A percentile compares a stretch with the other conserved stretches of the same genome.
These are phyloP conservation scores for Melipona bicolor DNA, from an alignment of 2,888 invertebrate genomes.

Conservation along the genomic window DNA sequence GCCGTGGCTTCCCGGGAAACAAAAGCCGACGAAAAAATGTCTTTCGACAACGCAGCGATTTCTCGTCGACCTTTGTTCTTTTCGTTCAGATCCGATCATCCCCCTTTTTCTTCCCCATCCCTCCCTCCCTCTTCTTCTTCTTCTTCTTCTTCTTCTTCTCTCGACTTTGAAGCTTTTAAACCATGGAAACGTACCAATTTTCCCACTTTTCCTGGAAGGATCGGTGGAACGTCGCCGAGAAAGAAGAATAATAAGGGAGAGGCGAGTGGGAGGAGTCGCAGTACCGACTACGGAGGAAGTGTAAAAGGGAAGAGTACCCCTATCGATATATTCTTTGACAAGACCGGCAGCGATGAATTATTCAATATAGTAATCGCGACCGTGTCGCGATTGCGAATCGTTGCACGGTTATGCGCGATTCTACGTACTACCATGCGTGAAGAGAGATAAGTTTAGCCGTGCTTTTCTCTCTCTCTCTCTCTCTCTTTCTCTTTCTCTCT, in stretches of 20 bases:
- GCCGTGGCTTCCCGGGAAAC: conserved; percentile 48
- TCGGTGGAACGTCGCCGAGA: background rate
- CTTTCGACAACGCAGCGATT: conserved; percentile 57
- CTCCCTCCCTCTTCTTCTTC: too few species aligned
- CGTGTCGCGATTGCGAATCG: conserved; percentile 81
- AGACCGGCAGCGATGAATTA: conserved; percentile 82
- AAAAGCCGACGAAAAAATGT: conserved; percentile 43
- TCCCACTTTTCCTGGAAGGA: conserved; percentile 32
- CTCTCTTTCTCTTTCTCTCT: conserved; percentile 19
- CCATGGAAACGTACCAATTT: conserved; percentile 54
- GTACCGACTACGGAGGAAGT: conserved; percentile 54
- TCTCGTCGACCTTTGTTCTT: conserved; percentile 49
- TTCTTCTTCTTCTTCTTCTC: background rate
- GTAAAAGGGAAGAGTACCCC: conserved; percentile 57
- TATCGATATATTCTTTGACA: conserved; percentile 79
- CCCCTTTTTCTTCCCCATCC: background rate
- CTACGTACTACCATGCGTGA: conserved; percentile 43
- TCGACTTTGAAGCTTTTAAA: conserved; percentile 4
- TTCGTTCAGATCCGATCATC: conserved; percentile 47
- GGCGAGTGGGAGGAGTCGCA: conserved; percentile 47
- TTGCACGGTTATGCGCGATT: conserved; percentile 50
- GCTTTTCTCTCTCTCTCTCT: conserved; percentile 12
- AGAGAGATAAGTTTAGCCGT: conserved; percentile 26
- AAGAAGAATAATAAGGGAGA: conserved; percentile 1
- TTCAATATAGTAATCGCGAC: conserved; percentile 80